Conservation (phyloP, 2,797 vertebrate genomes). For the Kryptopterus vitreolus region DNA sequence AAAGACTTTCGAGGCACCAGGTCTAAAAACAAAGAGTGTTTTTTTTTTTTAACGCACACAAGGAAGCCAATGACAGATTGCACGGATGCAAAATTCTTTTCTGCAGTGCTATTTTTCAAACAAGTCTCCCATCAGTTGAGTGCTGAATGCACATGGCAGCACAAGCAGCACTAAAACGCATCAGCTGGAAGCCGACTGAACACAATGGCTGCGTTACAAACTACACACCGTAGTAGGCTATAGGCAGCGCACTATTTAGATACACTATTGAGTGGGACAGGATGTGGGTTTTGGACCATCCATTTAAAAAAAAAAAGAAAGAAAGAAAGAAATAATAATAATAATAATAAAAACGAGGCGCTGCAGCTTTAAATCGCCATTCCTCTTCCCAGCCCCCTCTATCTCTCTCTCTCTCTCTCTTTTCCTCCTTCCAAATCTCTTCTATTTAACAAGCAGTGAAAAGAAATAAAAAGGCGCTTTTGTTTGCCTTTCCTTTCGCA, state of each 20-base stretch:
- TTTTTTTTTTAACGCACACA: constrained; percentile 52
- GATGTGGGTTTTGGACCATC: background rate
- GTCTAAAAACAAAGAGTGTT: constrained; percentile 58
- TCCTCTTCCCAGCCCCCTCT: constrained; percentile 74
- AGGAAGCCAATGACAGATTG: constrained; percentile 43
- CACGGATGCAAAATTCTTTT: constrained; percentile 3
- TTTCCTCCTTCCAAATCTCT: constrained; percentile 84
- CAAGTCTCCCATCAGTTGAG: background rate
- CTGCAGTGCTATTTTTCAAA: background rate
- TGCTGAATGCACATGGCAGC: constrained; percentile 13
- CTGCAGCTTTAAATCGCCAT: constrained; percentile 85
- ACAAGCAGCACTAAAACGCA: constrained; percentile 35
- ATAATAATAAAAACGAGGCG: constrained; percentile 65
- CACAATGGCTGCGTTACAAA: constrained; percentile 29
- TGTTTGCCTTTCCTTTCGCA: constrained; percentile 80
- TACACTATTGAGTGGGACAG: background rate
- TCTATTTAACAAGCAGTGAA: constrained; percentile 87
- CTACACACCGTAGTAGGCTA: background rate
- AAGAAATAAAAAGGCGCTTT: constrained; percentile 87
- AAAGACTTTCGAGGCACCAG: constrained; percentile 65
- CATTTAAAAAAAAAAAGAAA: constrained; percentile 42
- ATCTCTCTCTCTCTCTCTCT: constrained; percentile 29
- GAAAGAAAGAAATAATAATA: background rate
- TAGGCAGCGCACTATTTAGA: background rate
- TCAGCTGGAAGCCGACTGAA: constrained; percentile 45